These are phyloP conservation scores for Willisornis vidua DNA, from an alignment of 2,113 vertebrate genomes.

Conservation along the genomic window DNA sequence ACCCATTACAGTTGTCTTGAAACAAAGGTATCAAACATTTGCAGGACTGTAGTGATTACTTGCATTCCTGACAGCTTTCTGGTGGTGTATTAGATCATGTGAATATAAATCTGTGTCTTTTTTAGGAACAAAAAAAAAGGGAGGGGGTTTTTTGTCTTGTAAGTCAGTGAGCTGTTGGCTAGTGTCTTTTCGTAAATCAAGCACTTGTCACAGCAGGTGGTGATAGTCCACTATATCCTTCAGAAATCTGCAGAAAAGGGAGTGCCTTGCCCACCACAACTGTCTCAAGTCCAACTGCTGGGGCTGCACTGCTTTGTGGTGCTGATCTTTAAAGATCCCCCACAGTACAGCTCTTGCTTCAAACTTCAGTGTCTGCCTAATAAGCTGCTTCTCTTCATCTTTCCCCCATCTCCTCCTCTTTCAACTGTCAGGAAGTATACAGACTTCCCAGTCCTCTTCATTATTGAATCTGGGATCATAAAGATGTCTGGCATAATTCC, in stretches of 20 bases:
- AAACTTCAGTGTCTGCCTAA: background rate
- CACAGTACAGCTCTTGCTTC: background rate
- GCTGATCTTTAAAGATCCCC: background rate
- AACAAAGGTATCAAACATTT: background rate
- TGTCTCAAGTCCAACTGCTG: background rate
- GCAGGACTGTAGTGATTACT: background rate
- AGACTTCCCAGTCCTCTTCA: background rate
- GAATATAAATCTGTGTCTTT: background rate
- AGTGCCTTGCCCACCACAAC: background rate
- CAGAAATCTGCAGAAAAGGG: background rate
- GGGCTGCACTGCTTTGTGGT: background rate
- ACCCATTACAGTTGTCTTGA: background rate
- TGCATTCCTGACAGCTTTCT: background rate
- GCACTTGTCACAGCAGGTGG: background rate
- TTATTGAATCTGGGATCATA: background rate
- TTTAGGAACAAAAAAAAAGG: background rate
- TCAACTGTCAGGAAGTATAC: background rate
- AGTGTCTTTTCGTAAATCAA: background rate
- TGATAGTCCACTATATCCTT: background rate
- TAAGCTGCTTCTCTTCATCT: background rate
- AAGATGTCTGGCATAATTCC: background rate
- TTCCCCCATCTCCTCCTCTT: background rate
- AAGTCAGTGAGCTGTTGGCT: background rate
- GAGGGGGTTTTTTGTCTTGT: accelerated
- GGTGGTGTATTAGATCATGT: background rate